Evolutionary conservation across 2,113 vertebrate genomes (phyloP), one percentile per base, ranked within the genome.

Genomic region (Haliaeetus leucogaster): DNA sequence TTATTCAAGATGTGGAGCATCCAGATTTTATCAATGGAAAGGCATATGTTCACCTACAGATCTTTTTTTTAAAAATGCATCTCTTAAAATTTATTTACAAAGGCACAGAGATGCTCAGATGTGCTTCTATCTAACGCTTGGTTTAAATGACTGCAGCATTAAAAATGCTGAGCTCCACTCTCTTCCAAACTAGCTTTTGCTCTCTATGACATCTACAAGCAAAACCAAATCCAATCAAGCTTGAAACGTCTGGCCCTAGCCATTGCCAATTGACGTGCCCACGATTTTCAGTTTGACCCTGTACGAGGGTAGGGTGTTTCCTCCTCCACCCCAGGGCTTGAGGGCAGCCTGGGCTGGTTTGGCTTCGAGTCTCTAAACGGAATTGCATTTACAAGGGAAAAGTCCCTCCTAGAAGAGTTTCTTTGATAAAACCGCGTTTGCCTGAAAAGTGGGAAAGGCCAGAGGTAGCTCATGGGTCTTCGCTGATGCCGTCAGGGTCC

Each of bases 1-100:
- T 87, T 90, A 90, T 91, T 97, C 78, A 93, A 91, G 93, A 93
- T 95, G 91, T 74, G 50, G 30, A 80, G 5, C 26, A 43, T 90
- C 55, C 1, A 7, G 62, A 87, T 82, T 91, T 94, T 85, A 52
- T 53, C 50, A 55, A 58, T 40, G 47, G 58, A 73, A 95, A 86
- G 11, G 21, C 6, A 38, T 73, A 66, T 2, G 7, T 59, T 93
- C 68, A 77, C 71, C 82, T 80, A 59, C 7, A 83, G 50, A 82
- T 45, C 16, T 38, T 62, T n/a, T 76, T 59, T 6, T 1, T 18
- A 58, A 73, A 82, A 82, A 42, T 5, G 2, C 3, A 34, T 66
- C n/a, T 58, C 52, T 76, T 21, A 53, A 76, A 52, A 71, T 65
- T 27, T 2, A 18, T 56, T 17, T 91, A 22, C 10, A 58, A 86